Evolutionary conservation across 2,888 invertebrate genomes (phyloP).

Genomic region (Ganaspis brasiliensis): DNA sequence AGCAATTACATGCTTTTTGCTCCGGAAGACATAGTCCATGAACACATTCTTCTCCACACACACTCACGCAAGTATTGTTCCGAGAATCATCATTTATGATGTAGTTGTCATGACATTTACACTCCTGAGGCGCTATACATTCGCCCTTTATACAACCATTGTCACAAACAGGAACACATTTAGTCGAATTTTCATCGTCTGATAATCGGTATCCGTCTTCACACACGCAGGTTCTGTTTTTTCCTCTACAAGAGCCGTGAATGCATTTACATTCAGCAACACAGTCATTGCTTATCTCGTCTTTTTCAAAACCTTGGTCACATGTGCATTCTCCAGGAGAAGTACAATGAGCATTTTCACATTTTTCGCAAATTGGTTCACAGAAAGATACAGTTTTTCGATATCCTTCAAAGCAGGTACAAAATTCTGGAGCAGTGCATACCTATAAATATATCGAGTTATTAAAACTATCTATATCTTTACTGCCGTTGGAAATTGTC

Average conservation of each 20-base stretch:
- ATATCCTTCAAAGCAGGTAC: slow-evolving; percentile 62
- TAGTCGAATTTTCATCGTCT: slow-evolving; percentile 68
- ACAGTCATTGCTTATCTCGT: slow-evolving; percentile 62
- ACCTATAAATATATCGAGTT: slow-evolving; percentile 47
- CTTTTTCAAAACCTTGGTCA: slow-evolving; percentile 63
- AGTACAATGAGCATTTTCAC: slow-evolving; percentile 80
- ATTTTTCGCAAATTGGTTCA: slow-evolving; percentile 68
- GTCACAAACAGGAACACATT: slow-evolving; percentile 84
- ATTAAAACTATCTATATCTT: too few species aligned
- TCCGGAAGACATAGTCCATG: slow-evolving; percentile 56
- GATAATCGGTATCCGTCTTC: slow-evolving; percentile 72
- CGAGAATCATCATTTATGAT: slow-evolving; percentile 49
- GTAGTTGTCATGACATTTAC: slow-evolving; percentile 71
- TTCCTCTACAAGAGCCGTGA: slow-evolving; percentile 58
- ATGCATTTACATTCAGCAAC: slow-evolving; percentile 73
- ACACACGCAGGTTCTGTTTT: slow-evolving; percentile 52
- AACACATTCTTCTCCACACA: slow-evolving; percentile 49
- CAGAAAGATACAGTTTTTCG: slow-evolving; percentile 56
- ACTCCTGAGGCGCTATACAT: slow-evolving; percentile 71
- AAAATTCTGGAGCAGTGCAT: slow-evolving; percentile 64
- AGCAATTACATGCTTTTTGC: slow-evolving; percentile 59
- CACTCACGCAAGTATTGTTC: slow-evolving; percentile 52
- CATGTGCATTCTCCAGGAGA: slow-evolving; percentile 76
- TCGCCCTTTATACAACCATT: slow-evolving; percentile 81
- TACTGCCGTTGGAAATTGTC: too few species aligned